Evolutionary conservation across 1,140 invertebrate species (phyloP), one percentile per base, ranked within the genome.

Genomic region (Elymnias hypermnestra): DNA sequence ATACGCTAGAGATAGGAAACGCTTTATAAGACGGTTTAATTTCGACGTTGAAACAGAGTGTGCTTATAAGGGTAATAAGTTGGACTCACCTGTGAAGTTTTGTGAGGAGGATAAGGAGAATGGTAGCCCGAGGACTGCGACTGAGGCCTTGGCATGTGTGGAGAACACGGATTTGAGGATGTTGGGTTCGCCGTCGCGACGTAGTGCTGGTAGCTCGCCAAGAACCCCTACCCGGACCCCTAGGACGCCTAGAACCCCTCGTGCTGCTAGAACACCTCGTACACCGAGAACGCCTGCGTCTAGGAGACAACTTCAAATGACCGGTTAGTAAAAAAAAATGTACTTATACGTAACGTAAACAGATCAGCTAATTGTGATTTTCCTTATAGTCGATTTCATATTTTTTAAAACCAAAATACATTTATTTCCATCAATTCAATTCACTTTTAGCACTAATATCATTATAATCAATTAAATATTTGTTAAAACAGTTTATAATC

Each of bases 291-390:
- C 81, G 9, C 81, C 81, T 12, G 77, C 77, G 3, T 84, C 81
- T 4, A 81, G 81, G 44, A 71, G 81, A 59, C 78, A 84, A 59
- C 68, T 84, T 44, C 81, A 84, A 66, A 84, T 84, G 81, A 84
- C 81, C 77, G 81, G 81, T 84, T 28, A 59, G 61, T 69, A 31
- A n/a, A n/a, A n/a, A n/a, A n/a, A n/a, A n/a, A n/a, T n/a, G n/a
- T n/a, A n/a, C n/a, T n/a, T n/a, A n/a, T n/a, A n/a, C n/a, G n/a
- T n/a, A n/a, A n/a, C n/a, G n/a, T n/a, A n/a, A n/a, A n/a, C n/a
- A n/a, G n/a, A n/a, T n/a, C n/a, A n/a, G n/a, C n/a, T n/a, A n/a
- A n/a, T n/a, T n/a, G n/a, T n/a, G n/a, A n/a, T n/a, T n/a, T n/a
- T n/a, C n/a, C n/a, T n/a, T n/a, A n/a, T n/a, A n/a, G n/a, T n/a